Base-by-base conservation (phyloP, 2,888 invertebrate species). In the Andrena dorsata region DNA sequence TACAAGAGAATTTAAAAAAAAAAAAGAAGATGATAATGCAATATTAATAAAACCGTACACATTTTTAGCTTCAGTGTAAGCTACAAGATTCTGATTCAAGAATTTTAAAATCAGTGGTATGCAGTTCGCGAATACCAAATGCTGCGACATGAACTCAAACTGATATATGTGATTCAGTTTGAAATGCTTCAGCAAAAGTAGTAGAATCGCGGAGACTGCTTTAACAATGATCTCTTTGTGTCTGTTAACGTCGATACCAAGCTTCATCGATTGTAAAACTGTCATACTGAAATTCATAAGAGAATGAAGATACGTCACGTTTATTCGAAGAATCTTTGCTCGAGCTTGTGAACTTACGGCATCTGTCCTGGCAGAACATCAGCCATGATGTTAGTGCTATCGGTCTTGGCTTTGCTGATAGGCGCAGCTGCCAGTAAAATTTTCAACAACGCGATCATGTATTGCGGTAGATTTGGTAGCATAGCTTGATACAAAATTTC, bases 211-310 rank as follows among this genome's bases (percentile, higher is more conserved):
- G 60, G 98, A 98, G 0, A 98, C 97, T 16, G 99, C 97, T 95
- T 99, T 99, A 0, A 99, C 99, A 89, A 99, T 98, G 72, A 99
- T 98, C 95, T 99, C 98, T 94, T 99, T 99, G 94, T 99, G 99
- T 74, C 99, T 96, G 94, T 98, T 99, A 28, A 99, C 98, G 95
- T 99, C 99, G 90, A 99, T 98, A 61, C 98, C 98, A 63, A 99
- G 95, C 94, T 98, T 98, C 95, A 98, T 97, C 0, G 98, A 98
- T 93, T 99, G 98, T 28, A 98, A 95, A 5, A 98, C 98, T 47
- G 98, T 98, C 95, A 98, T 97, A 63, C 96, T 96, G 92, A 32
- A 75, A 82, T 7, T n/a, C 49, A 53, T 20, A 8, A 58, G n/a
- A 51, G 8, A n/a, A 63, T 23, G 23, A 56, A 26, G 56, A 8